Evolutionary conservation across 2,888 invertebrate genomes (phyloP).

Genomic region (Trileptium ribeirensis): DNA sequence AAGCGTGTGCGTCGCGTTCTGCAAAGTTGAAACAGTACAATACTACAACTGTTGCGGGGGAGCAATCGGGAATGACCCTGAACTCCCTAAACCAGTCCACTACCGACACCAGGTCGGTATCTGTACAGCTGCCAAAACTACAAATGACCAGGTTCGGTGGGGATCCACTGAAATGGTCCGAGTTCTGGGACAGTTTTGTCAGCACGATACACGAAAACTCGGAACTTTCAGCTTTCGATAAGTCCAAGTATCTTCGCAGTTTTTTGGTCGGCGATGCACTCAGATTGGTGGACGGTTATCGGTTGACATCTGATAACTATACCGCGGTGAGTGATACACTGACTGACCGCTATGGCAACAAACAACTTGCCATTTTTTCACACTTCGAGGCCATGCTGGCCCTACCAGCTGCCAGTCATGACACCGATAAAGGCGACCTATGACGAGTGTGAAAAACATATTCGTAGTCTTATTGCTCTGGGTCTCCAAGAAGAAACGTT

Average conservation of each 20-base stretch:
- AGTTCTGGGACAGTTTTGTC: neutral
- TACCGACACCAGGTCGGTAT: too few relatives aligned
- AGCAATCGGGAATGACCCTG: too few relatives aligned
- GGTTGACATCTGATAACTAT: neutral
- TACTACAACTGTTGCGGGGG: too few relatives aligned
- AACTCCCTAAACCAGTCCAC: too few relatives aligned
- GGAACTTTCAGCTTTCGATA: neutral
- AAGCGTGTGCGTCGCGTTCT: too few relatives aligned
- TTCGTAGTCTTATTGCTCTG: neutral
- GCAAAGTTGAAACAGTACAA: too few relatives aligned
- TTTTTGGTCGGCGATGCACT: neutral
- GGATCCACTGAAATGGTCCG: neutral
- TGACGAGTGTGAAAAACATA: constrained; percentile 4
- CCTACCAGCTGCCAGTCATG: neutral
- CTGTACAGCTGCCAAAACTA: neutral
- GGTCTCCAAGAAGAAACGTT: neutral
- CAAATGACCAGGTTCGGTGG: neutral
- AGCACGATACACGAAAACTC: neutral
- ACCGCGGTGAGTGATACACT: neutral
- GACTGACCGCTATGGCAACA: neutral
- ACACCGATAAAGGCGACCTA: neutral
- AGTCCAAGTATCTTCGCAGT: neutral
- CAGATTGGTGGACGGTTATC: neutral
- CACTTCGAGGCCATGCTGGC: neutral
- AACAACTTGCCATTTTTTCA: neutral